Conservation (phyloP, 2,113 vertebrate genomes). For the Pseudorhombus dupliciocellatus region DNA sequence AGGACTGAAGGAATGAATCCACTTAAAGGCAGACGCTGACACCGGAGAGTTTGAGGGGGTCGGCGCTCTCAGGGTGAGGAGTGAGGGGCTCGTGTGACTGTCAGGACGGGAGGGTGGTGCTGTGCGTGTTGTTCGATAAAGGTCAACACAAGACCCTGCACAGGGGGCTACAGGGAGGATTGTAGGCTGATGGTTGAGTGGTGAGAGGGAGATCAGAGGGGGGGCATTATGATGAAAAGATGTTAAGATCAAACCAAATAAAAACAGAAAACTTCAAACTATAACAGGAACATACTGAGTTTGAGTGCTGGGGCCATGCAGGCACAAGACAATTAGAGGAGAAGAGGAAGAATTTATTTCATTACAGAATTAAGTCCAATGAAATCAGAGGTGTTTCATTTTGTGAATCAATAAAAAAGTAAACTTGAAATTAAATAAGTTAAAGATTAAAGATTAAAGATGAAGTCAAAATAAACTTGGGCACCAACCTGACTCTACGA, state of each 20-base stretch:
- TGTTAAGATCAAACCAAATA: background rate
- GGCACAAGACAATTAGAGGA: background rate
- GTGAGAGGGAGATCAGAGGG: background rate
- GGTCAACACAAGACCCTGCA: conserved; percentile 25
- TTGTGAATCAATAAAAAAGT: too few relatives aligned
- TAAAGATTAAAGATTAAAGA: too few relatives aligned
- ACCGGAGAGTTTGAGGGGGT: conserved; percentile 42
- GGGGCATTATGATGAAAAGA: background rate
- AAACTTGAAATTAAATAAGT: too few relatives aligned
- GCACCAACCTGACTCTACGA: too few relatives aligned
- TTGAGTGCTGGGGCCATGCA: background rate
- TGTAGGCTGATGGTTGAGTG: conserved; percentile 13
- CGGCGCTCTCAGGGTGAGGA: conserved; percentile 13
- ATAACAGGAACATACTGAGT: background rate
- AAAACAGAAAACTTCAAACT: background rate
- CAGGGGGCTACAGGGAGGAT: conserved; percentile 8
- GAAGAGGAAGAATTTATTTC: too few relatives aligned
- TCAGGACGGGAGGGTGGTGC: background rate
- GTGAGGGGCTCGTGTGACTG: conserved; percentile 33
- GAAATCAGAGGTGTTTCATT: too few relatives aligned
- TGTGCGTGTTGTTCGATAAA: background rate
- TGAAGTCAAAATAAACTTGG: too few relatives aligned
- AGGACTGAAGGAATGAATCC: conserved; percentile 37
- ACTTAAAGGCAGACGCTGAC: conserved; percentile 47
- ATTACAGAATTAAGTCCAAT: too few relatives aligned